Evolutionary conservation across 1,140 invertebrate species (phyloP).

Genomic region (Drosophila cardini): DNA sequence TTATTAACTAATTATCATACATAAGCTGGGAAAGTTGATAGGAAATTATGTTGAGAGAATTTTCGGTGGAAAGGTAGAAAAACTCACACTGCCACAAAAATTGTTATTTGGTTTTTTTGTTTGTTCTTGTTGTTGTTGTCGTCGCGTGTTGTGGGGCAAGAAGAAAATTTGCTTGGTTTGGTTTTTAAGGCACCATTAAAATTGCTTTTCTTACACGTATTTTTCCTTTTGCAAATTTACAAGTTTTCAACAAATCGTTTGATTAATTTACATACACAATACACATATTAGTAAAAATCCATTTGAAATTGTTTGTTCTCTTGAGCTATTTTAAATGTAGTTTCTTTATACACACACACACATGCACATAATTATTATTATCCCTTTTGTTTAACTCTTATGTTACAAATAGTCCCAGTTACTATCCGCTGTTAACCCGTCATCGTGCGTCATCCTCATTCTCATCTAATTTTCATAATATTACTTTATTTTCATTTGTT

Average conservation of each 20-base stretch:
- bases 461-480: constrained; percentile 25
- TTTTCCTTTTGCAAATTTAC: constrained; percentile 84
- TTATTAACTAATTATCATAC: constrained; percentile 30
- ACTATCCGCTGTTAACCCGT: constrained; percentile 69
- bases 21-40: constrained; percentile 41
- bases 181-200: constrained; percentile 85
- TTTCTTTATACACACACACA: constrained; percentile 69
- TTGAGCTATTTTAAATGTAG: constrained; percentile 40
- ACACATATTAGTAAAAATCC: constrained; percentile 54
- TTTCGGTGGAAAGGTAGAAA: constrained; percentile 61
- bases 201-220: constrained; percentile 85
- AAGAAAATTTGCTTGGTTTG: constrained; percentile 82
- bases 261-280: constrained; percentile 56
- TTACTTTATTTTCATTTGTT: constrained; percentile 35
- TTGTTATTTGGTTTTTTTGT: constrained; percentile 31
- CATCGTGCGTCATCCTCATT: constrained; percentile 44
- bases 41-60: constrained; percentile 45
- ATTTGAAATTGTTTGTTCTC: constrained; percentile 39
- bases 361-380: constrained; percentile 74
- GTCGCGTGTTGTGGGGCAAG: constrained; percentile 54
- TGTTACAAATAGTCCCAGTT: constrained; percentile 74
- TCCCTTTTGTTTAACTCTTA: constrained; percentile 58
- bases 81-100: constrained; percentile 64
- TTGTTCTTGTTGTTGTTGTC: constrained; percentile 35
- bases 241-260: constrained; percentile 76